Evolutionary conservation across 2,797 vertebrate species (phyloP).

Genomic region (Chloroceryle inda): DNA sequence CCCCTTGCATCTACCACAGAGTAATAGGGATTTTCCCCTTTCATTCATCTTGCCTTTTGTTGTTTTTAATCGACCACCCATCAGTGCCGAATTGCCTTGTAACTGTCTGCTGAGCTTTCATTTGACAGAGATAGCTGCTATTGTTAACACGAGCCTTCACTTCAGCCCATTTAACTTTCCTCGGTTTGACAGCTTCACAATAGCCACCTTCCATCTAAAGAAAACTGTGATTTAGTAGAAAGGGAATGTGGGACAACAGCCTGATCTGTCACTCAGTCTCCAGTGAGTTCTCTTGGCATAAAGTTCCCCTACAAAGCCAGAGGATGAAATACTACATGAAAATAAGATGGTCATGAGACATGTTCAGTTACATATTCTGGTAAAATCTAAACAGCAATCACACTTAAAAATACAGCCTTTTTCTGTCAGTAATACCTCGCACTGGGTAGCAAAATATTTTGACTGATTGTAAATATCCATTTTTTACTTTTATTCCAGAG

Average conservation of each 20-base stretch:
- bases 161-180: constrained; percentile 80
- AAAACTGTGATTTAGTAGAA: constrained; percentile 82
- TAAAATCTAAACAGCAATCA: constrained; percentile 32
- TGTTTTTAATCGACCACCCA: constrained; percentile 80
- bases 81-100: constrained; percentile 81
- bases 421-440: background rate
- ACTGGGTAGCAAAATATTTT: constrained; percentile 38
- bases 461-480: constrained; percentile 14
- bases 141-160: constrained; percentile 80
- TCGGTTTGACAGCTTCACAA: constrained; percentile 84
- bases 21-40: constrained; percentile 61
- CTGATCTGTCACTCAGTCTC: constrained; percentile 75
- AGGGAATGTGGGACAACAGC: constrained; percentile 79
- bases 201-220: constrained; percentile 79
- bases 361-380: constrained; percentile 18
- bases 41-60: constrained; percentile 76
- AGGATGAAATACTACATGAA: constrained; percentile 56
- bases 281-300: constrained; percentile 67
- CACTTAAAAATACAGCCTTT: constrained; percentile 17
- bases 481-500: constrained; percentile 36
- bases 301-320: constrained; percentile 52
- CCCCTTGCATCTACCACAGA: constrained; percentile 34
- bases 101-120: constrained; percentile 75
- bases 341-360: constrained; percentile 42
- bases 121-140: constrained; percentile 81